A percentile compares a stretch with the other conserved stretches of the same genome.
phyloP scores from a whole-genome alignment of 1,140 invertebrate species.

The Dendrolimus kikuchii region DNA sequence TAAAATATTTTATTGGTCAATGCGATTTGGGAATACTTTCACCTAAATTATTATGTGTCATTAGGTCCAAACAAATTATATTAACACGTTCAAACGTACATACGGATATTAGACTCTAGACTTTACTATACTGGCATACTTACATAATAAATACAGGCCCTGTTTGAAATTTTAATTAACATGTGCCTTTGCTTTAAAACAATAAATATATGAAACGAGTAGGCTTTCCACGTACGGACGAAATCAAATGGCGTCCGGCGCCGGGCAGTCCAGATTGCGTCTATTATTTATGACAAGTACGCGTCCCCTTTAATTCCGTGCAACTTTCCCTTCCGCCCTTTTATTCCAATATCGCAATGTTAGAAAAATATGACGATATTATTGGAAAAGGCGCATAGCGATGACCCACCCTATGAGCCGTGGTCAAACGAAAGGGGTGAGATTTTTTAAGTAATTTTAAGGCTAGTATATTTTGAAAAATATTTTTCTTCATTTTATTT shows the following conservation, averaged over 20 bases:
- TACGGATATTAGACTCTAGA: too few relatives aligned
- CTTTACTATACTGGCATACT: too few relatives aligned
- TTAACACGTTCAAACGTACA: too few relatives aligned
- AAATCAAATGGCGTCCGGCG: neutral
- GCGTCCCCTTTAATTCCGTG: slow-evolving; percentile 54
- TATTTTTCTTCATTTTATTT: neutral
- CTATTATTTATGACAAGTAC: slow-evolving; percentile 59
- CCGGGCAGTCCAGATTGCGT: slow-evolving; percentile 46
- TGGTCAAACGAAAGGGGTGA: slow-evolving; percentile 55
- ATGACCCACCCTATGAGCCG: slow-evolving; percentile 18
- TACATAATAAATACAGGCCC: too few relatives aligned
- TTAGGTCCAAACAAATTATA: too few relatives aligned
- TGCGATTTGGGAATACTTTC: too few relatives aligned
- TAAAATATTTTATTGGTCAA: too few relatives aligned
- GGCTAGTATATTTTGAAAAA: neutral
- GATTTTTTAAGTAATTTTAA: slow-evolving; percentile 19
- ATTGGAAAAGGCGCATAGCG: slow-evolving; percentile 49
- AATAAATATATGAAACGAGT: too few relatives aligned
- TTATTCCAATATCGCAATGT: slow-evolving; percentile 59
- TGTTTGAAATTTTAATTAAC: too few relatives aligned
- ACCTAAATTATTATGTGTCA: too few relatives aligned
- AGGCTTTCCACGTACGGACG: too few relatives aligned
- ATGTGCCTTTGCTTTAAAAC: too few relatives aligned
- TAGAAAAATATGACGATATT: slow-evolving; percentile 67
- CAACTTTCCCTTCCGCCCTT: slow-evolving; percentile 52